phyloP scores from a whole-genome alignment of 2,113 vertebrate genomes.

The Regulus satrapa region DNA sequence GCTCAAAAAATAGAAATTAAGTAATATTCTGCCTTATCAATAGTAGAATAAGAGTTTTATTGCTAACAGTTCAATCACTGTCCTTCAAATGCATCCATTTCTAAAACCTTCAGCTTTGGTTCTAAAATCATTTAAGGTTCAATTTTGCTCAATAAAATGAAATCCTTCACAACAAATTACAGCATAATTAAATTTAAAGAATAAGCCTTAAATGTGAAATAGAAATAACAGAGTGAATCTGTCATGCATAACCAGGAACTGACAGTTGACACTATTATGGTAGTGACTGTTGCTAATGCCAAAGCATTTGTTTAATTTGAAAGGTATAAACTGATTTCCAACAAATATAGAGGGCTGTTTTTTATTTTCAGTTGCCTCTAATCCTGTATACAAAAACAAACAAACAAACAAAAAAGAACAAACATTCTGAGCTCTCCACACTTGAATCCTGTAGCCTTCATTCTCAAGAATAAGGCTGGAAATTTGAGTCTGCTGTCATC shows the following conservation, averaged over 20 bases:
- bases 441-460: neutral
- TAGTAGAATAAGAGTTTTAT: neutral
- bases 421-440: neutral
- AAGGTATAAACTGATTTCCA: neutral
- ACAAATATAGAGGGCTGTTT: neutral
- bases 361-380: neutral
- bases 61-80: neutral
- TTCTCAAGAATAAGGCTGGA: neutral
- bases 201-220: neutral
- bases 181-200: neutral
- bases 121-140: neutral
- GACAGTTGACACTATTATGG: neutral
- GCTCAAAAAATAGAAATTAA: neutral
- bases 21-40: neutral
- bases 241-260: neutral
- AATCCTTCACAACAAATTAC: neutral
- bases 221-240: neutral
- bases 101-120: neutral
- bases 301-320: neutral
- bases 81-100: neutral
- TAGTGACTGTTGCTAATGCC: neutral
- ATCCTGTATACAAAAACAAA: neutral
- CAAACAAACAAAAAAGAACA: neutral
- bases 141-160: neutral
- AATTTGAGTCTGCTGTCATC: neutral